A percentile compares a stretch with the other conserved stretches of the same genome.
These are phyloP conservation scores for Nephrotoma guestfalica DNA, from an alignment of 2,888 invertebrate genomes.

Conservation along the genomic window DNA sequence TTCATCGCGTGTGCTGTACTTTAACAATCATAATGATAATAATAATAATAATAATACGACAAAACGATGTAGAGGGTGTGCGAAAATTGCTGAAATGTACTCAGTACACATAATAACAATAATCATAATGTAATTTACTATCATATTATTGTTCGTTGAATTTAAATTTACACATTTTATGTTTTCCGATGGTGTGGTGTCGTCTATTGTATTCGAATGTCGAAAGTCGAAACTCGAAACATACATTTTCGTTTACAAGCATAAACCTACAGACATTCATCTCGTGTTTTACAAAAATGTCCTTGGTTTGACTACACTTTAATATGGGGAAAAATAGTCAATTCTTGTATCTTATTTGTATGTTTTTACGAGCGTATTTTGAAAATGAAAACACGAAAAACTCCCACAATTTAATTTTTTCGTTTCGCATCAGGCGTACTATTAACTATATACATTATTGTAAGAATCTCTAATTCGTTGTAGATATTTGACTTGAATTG, in stretches of 20 bases:
- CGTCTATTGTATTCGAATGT: background rate
- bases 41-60: background rate
- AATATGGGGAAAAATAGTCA: background rate
- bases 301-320: background rate
- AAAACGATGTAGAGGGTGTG: background rate
- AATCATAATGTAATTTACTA: background rate
- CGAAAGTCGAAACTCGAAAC: background rate
- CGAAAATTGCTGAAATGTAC: background rate
- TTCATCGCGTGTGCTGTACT: background rate
- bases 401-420: background rate
- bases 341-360: background rate
- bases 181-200: background rate
- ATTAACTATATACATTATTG: background rate
- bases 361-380: background rate
- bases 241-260: background rate
- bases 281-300: background rate
- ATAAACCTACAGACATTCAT: background rate
- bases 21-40: background rate
- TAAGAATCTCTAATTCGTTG: background rate
- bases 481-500: background rate
- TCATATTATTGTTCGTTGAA: background rate
- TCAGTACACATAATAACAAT: background rate
- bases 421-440: background rate
- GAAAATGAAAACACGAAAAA: background rate
- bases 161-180: background rate